Conservation (phyloP, 1,140 invertebrate species). For the Hylaeus anthracinus region DNA sequence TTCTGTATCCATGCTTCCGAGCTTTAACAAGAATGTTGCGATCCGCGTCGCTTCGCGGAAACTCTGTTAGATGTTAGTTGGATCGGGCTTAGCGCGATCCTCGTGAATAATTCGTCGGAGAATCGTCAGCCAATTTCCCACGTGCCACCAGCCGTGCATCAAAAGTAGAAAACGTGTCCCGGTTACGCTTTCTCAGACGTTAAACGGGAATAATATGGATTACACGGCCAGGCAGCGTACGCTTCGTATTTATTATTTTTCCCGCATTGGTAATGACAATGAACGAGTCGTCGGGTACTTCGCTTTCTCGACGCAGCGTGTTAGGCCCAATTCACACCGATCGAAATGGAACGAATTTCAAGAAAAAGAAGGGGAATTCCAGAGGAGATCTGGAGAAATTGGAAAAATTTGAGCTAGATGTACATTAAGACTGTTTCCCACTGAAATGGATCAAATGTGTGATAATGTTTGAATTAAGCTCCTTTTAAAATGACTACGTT, state of each 20-base stretch:
- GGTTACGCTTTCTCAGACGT: constrained; percentile 39
- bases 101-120: not conserved
- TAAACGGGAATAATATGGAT: constrained; percentile 35
- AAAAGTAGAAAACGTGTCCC: constrained; percentile 29
- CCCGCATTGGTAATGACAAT: constrained; percentile 24
- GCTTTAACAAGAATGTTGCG: not conserved
- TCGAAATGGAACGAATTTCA: no score
- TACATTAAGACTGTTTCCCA: no score
- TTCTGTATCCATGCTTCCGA: no score
- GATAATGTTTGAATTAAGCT: no score
- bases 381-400: no score
- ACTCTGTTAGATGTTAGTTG: not conserved
- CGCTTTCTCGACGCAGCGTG: constrained; percentile 5
- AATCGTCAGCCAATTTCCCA: constrained; percentile 4
- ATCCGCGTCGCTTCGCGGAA: no score
- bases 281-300: not conserved
- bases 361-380: no score
- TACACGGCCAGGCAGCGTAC: not conserved
- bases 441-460: no score
- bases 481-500: no score
- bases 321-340: not conserved
- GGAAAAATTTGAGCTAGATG: no score
- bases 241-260: constrained; percentile 5
- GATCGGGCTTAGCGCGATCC: not conserved
- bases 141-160: not conserved